Evolutionary conservation across 2,797 vertebrate species (phyloP).

Genomic region (Cichlasoma orientale): DNA sequence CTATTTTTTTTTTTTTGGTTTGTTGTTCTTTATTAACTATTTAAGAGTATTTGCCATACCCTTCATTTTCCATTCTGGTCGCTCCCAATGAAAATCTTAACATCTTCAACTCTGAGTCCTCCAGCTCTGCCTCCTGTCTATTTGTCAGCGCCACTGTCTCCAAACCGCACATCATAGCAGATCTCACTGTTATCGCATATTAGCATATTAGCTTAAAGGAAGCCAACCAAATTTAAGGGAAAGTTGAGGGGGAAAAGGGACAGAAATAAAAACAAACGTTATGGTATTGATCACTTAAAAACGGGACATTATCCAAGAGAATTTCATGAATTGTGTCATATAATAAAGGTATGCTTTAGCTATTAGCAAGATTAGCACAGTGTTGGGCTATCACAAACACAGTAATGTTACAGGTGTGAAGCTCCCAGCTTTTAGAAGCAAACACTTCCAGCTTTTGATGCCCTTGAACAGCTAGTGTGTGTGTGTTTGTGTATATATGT

Average conservation of each 20-base stretch:
- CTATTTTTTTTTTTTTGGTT: too few species aligned
- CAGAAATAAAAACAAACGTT: neutral
- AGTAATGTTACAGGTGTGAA: constrained; percentile 47
- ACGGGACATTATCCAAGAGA: too few species aligned
- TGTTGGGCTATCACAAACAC: neutral
- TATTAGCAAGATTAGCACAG: neutral
- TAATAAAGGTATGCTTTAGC: neutral
- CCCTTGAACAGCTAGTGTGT: constrained; percentile 60
- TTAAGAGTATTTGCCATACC: too few species aligned
- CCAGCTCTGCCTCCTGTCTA: too few species aligned
- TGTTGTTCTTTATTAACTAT: too few species aligned
- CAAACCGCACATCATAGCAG: too few species aligned
- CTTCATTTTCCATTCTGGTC: too few species aligned
- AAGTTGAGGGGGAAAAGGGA: neutral
- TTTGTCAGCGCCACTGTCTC: too few species aligned
- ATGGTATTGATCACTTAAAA: neutral
- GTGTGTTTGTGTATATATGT: constrained; percentile 22
- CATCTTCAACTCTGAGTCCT: too few species aligned
- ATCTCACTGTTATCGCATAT: too few species aligned
- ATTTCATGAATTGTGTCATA: neutral
- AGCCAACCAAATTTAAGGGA: too few species aligned
- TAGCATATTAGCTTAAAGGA: neutral
- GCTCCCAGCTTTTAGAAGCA: constrained; percentile 54
- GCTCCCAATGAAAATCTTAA: too few species aligned
- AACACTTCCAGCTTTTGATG: constrained; percentile 31